Conservation (phyloP, 2,888 invertebrate genomes). For the Linyphia triangularis region DNA sequence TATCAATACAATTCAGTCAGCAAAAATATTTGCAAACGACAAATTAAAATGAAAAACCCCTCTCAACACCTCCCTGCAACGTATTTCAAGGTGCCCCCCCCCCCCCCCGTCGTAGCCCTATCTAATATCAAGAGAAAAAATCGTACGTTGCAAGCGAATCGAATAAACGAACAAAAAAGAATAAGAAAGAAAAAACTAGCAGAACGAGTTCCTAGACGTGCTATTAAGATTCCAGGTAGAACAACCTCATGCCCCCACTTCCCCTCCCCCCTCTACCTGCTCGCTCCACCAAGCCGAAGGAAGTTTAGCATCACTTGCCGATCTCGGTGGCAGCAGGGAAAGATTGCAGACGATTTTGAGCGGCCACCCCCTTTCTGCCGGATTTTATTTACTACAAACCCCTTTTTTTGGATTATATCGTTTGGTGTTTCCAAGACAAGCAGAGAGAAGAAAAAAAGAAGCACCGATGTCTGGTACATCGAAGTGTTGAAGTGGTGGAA, state of each 20-base stretch:
- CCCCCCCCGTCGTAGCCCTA: conserved; percentile 56
- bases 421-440: neutral
- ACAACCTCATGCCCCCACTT: neutral
- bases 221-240: conserved; percentile 72
- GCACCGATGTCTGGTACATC: neutral
- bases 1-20: neutral
- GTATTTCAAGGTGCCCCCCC: neutral
- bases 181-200: conserved; percentile 52
- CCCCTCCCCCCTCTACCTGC: conserved; percentile 10
- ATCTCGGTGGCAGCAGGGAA: neutral
- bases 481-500: neutral
- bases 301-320: conserved; percentile 44
- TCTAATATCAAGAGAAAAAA: neutral
- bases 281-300: conserved; percentile 15
- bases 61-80: neutral
- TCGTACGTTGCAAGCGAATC: conserved; percentile 14
- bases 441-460: too few relatives aligned
- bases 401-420: conserved; percentile 47
- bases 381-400: neutral
- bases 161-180: conserved; percentile 41
- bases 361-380: neutral
- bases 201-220: conserved; percentile 63
- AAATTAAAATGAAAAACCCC: neutral
- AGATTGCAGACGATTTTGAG: conserved; percentile 7
- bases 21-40: neutral